Evolutionary conservation across 1,140 invertebrate genomes (phyloP).

Genomic region (Drosophila triauraria): DNA sequence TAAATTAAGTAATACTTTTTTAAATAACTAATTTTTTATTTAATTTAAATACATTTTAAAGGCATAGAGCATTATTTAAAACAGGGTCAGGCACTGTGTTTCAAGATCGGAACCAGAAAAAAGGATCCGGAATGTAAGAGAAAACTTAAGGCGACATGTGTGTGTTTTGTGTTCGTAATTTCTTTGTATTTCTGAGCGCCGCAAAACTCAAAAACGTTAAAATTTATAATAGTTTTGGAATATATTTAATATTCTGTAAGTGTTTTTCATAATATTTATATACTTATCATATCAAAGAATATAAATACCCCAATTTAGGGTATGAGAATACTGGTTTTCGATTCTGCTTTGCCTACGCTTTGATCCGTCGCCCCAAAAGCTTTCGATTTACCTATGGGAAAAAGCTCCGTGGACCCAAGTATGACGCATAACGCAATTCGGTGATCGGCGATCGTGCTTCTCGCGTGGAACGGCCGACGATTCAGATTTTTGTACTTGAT

Average conservation of each 20-base stretch:
- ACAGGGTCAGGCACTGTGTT: no score
- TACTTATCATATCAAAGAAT: neutral
- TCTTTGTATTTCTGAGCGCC: no score
- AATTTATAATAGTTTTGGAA: no score
- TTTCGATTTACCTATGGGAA: constrained; percentile 32
- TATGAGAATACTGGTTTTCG: constrained; percentile 42
- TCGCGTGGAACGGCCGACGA: constrained; percentile 52
- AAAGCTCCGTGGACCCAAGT: constrained; percentile 59
- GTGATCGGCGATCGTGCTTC: constrained; percentile 39
- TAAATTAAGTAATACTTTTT: neutral
- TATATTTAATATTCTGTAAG: no score
- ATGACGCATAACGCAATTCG: constrained; percentile 67
- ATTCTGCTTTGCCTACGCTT: constrained; percentile 9
- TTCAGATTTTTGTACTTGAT: constrained; percentile 62
- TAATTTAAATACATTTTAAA: neutral
- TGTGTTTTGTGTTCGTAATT: no score
- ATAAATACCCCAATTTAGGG: constrained; percentile 8
- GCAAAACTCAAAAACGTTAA: no score
- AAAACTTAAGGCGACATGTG: no score
- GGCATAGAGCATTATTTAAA: no score
- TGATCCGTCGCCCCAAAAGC: constrained; percentile 23
- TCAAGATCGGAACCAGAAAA: no score
- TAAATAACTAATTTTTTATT: no score
- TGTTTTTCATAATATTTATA: neutral
- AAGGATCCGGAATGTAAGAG: no score